Conservation (phyloP, 2,113 vertebrate genomes). For the Hydrochoerus hydrochaeris region DNA sequence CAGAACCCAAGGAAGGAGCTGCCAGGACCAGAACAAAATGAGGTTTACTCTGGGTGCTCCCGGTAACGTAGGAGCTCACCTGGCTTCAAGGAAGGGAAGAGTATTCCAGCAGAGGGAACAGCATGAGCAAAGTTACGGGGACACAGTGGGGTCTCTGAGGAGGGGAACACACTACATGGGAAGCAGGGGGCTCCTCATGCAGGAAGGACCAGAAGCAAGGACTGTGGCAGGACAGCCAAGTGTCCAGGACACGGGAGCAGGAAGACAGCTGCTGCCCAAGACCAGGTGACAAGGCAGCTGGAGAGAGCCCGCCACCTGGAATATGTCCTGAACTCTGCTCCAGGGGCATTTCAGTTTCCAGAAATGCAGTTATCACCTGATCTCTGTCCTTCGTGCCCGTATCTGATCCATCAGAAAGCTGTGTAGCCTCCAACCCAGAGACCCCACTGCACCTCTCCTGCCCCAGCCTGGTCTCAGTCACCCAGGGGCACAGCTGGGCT, state of each 20-base stretch:
- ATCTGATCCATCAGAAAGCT: neutral
- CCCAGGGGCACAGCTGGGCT: neutral
- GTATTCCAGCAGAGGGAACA: neutral
- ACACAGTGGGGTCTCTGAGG: accelerated
- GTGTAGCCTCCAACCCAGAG: neutral
- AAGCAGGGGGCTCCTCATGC: neutral
- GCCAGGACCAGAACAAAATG: neutral
- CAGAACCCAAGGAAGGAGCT: neutral
- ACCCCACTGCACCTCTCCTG: neutral
- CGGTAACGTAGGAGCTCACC: neutral
- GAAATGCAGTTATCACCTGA: neutral
- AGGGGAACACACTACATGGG: neutral
- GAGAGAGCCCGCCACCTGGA: neutral
- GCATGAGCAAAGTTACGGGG: neutral
- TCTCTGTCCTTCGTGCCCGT: neutral
- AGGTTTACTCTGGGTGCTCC: neutral
- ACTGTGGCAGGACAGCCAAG: neutral
- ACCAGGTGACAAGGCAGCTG: neutral
- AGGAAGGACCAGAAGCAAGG: no score
- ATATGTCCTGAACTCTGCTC: neutral
- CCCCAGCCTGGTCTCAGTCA: neutral
- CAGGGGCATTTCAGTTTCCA: neutral
- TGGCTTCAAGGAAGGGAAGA: neutral
- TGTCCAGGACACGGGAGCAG: neutral
- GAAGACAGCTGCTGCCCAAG: neutral